These are phyloP conservation scores for Heloderma charlesbogerti DNA, from an alignment of 2,113 vertebrate genomes.

Conservation along the genomic window DNA sequence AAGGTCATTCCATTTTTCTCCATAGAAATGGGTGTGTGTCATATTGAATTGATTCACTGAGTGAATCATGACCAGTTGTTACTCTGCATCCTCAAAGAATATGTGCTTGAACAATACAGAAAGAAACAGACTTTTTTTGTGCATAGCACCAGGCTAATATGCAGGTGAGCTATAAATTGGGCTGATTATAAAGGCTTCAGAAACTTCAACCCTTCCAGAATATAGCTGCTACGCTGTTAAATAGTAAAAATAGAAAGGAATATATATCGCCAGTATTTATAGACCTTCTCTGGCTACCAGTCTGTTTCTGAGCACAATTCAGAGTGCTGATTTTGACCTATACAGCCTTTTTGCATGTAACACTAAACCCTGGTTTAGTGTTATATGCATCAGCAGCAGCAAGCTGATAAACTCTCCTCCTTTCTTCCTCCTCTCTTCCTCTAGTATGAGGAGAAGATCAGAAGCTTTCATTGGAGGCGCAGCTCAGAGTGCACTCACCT, in stretches of 20 bases:
- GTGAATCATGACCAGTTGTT: constrained; percentile 54
- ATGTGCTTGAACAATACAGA: constrained; percentile 43
- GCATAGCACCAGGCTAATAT: constrained; percentile 19
- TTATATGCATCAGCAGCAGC: neutral
- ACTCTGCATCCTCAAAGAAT: neutral
- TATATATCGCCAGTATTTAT: neutral
- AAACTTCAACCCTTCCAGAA: neutral
- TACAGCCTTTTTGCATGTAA: neutral
- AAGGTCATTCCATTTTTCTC: constrained; percentile 60
- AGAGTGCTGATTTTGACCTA: neutral
- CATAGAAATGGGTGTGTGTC: constrained; percentile 55
- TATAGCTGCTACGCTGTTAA: neutral
- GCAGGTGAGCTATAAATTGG: neutral
- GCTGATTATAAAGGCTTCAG: neutral
- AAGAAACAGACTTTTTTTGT: neutral
- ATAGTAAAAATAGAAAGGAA: neutral
- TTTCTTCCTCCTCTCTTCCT: neutral
- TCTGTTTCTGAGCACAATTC: neutral
- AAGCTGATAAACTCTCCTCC: neutral
- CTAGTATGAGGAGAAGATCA: neutral
- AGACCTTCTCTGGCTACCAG: neutral
- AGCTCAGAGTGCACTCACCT: neutral
- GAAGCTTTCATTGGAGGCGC: neutral
- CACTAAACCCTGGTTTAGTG: no score
- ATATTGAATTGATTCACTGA: constrained; percentile 60